Base-by-base conservation (phyloP, 2,797 vertebrate species). In the Malacoctenus gilli region DNA sequence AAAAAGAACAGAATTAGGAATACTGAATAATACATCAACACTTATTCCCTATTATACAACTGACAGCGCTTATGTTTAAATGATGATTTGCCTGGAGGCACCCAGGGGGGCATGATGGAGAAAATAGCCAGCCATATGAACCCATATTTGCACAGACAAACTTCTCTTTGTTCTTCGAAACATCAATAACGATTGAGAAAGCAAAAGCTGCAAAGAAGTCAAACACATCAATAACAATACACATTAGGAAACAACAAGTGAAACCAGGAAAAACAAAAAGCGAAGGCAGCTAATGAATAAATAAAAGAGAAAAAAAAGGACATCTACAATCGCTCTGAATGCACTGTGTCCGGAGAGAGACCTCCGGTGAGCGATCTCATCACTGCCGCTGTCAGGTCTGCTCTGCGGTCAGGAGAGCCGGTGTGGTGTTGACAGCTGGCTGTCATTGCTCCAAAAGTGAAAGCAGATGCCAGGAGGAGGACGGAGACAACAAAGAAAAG, bases 11-110 rank as follows among this genome's bases (percentile, higher is more conserved):
- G 69, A 84, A 82, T 81, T 81, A 80, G 57, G 75, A 70, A 15
- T 44, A 44, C n/a, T 87, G 75, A 88, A 88, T 85, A 84, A 90
- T 75, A 83, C 43, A 83, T 81, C 7, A 13, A 49, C 60, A 60
- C 31, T 30, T 59, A 50, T 56, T 47, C 40, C 36, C 43, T 69
- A 41, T 74, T 52, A 73, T 76, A 75, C 72, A 79, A 73, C 66
- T 85, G 80, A 77, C 84, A 83, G 68, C 35, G 75, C 68, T 72
- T 42, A 88, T 87, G 75, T 82, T 85, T 82, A 84, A 85, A 77
- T 86, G 59, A 85, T 82, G 79, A 84, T 71, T 77, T 43, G 79
- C 85, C 83, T 82, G 40, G 32, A 79, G 81, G 72, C 40, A 52
- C 47, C 67, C 56, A 42, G 20, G 22, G 66, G n/a, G 57, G 66